phyloP scores from a whole-genome alignment of 2,113 vertebrate genomes.

The Erythrocercus mccallii region DNA sequence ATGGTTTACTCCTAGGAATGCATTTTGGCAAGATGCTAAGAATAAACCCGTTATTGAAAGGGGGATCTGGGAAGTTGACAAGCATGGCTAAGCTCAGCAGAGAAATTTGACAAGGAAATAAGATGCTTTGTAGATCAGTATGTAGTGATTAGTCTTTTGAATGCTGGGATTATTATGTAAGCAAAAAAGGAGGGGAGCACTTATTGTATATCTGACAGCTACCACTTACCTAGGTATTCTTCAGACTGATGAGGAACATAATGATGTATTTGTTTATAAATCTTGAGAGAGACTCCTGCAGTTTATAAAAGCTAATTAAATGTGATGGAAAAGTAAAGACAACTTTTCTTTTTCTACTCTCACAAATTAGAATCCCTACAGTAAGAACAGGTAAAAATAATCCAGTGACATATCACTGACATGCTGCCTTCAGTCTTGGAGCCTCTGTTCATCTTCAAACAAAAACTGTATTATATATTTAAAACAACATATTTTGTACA shows the following conservation, averaged over 20 bases:
- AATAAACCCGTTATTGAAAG: conserved; percentile 82
- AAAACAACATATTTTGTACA: not conserved
- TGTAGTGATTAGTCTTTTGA: conserved; percentile 82
- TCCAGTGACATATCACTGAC: not conserved
- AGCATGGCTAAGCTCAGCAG: conserved; percentile 77
- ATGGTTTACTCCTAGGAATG: conserved; percentile 81
- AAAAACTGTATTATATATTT: not conserved
- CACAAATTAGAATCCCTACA: not conserved
- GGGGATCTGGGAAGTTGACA: conserved; percentile 82
- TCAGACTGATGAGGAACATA: conserved; percentile 70
- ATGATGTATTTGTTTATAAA: conserved; percentile 69
- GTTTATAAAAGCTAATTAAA: conserved; percentile 55
- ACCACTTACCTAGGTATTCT: conserved; percentile 71
- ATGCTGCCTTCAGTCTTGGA: not conserved
- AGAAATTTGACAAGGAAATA: conserved; percentile 87
- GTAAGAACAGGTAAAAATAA: not conserved
- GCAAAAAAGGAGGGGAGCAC: conserved; percentile 61
- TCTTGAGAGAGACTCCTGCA: conserved; percentile 6
- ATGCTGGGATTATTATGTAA: conserved; percentile 83
- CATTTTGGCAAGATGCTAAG: conserved; percentile 75
- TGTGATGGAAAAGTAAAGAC: conserved; percentile 15
- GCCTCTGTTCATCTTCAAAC: not conserved
- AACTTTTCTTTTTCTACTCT: not conserved
- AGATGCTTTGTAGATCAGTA: conserved; percentile 82
- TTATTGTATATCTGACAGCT: conserved; percentile 68